Base-by-base conservation (phyloP, 2,888 invertebrate genomes). In the Drosophila histrio region DNA sequence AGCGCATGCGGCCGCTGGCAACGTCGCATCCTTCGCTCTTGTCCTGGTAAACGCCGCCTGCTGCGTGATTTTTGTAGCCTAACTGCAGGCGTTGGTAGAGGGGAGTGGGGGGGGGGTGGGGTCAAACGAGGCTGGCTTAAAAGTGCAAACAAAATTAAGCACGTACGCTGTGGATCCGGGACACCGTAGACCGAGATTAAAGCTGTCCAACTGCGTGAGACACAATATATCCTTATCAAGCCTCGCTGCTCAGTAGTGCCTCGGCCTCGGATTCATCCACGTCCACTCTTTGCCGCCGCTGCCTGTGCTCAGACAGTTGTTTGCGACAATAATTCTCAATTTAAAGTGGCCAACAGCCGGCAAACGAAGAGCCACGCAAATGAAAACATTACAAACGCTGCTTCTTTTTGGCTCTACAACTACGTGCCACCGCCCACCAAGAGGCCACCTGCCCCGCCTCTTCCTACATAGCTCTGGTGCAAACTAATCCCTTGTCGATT, bases 401-500 rank as follows among this genome's bases (percentile, higher is more conserved):
- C 52, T 22, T n/a, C 17, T 6, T 21, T 30, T 34, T 61, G 30
- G 38, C 30, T 57, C 17, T 21, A 0, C 21, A 7, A 24, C 61
- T 43, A 68, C 66, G 49, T 59, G 57, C 32, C 13, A 9, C 19
- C n/a, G 5, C 11, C 30, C 30, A n/a, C 2, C 19, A n/a, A n/a
- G n/a, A n/a, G n/a, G n/a, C n/a, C n/a, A n/a, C 15, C 22, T 0
- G 6, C 13, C n/a, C 17, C 19, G 2, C 22, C 1, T 2, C 15
- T 1, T 9, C 13, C 6, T 2, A 15, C 30, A 41, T 53, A 52
- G 19, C 49, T 17, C 54, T 66, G 75, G 36, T 83, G 83, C 71
- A 70, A 77, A 50, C 78, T 88, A 89, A 90, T 89, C 89, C 89
- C 89, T 73, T 87, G 90, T 89, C 90, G 90, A 87, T 89, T 89